Evolutionary conservation across 92 coral and sea anemone species (phyloP), one percentile per base, ranked within the genome.

Genomic region (Meandrina meandrites): DNA sequence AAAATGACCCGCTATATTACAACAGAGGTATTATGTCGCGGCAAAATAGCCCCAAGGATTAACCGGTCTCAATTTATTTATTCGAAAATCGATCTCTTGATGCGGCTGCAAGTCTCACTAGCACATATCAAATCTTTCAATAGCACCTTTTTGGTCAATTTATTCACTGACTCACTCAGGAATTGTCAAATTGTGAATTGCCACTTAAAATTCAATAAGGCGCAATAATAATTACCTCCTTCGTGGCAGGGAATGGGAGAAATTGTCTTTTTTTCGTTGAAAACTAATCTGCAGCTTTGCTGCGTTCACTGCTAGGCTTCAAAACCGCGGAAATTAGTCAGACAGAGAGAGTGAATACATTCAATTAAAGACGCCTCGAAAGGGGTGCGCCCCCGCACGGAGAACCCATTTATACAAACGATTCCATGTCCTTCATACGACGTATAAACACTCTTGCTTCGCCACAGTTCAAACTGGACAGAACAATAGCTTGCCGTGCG

Each of bases 201-300:
- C 89, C 89, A 88, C 87, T 91, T 88, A 91, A 88, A 88, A 91
- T 84, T 91, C 94, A 91, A 91, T 91, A 91, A 88, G 83, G 71
- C 82, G 70, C 48, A 88, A 67, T 75, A 88, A 84, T 88, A 88
- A 88, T 91, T 88, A 81, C 83, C 89, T 88, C 81, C 87, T 42
- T 76, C 81, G 47, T 58, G 89, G 91, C 89, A 84, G 94, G 90
- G 86, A 84, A 86, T 70, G 83, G 80, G 75, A 64, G 76, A 91
- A 91, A 91, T 88, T 88, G 94, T 88, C 89, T 88, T 88, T 88
- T 87, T 79, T 79, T 42, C 53, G 80, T 50, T 75, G 79, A 80
- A 91, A 75, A 84, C 88, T 84, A 89, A 86, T 91, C 84, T 91
- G 82, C 83, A 89, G 78, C 94, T 79, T 90, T 84, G 83, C 76